A percentile compares a stretch with the other conserved stretches of the same genome.
phyloP scores from a whole-genome alignment of 2,797 vertebrate genomes.

The Dromococcyx pavoninus region DNA sequence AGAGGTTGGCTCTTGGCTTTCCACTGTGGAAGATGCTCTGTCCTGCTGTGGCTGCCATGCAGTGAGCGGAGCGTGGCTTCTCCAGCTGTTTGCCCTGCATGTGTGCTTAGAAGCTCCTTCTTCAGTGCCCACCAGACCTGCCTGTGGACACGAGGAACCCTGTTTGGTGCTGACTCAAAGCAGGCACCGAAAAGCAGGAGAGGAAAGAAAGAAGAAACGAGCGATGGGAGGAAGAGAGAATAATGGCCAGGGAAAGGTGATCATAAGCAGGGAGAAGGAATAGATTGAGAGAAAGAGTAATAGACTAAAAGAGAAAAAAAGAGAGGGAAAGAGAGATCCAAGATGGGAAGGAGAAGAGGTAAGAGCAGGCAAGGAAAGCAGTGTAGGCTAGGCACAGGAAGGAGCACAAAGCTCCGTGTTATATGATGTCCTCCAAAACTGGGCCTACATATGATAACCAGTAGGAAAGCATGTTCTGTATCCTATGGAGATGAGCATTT shows the following conservation, averaged over 20 bases:
- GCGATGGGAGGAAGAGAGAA: neutral
- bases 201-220: neutral
- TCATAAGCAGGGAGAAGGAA: neutral
- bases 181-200: neutral
- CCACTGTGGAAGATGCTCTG: accelerated
- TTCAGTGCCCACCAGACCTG: neutral
- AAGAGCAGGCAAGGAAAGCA: neutral
- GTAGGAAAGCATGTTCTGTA: neutral
- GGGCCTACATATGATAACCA: neutral
- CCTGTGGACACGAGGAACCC: neutral
- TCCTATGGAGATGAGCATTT: neutral
- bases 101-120: accelerated
- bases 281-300: neutral
- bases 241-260: neutral
- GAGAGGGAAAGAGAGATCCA: neutral
- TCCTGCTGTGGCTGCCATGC: neutral
- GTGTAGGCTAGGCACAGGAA: neutral
- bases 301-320: neutral
- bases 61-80: accelerated
- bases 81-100: neutral
- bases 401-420: neutral
- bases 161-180: neutral
- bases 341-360: neutral
- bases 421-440: neutral
- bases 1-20: neutral